phyloP scores from a whole-genome alignment of 1,140 invertebrate genomes.

The Camponotus pennsylvanicus region DNA sequence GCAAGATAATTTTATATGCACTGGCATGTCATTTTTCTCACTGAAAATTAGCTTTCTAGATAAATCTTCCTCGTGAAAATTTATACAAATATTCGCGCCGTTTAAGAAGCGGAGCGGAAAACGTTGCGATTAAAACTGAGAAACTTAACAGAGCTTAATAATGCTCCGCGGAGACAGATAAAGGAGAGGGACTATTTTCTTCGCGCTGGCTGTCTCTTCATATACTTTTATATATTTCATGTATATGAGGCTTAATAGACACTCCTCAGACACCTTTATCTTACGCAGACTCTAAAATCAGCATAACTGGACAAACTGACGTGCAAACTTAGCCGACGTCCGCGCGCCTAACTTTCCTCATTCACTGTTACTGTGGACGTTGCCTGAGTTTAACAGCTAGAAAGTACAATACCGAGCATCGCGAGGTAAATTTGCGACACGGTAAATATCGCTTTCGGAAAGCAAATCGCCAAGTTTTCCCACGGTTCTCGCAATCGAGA shows the following conservation, averaged over 20 bases:
- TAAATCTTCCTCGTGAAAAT: conserved; percentile 27
- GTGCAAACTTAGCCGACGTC: conserved; percentile 56
- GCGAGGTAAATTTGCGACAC: conserved; percentile 45
- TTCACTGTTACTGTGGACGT: conserved; percentile 20
- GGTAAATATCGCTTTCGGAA: conserved; percentile 34
- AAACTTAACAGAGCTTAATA: conserved; percentile 58
- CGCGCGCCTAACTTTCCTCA: conserved; percentile 48
- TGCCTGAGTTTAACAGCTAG: conserved; percentile 42
- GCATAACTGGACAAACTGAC: conserved; percentile 59
- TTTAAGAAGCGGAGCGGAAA: conserved; percentile 45
- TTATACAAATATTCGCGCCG: conserved; percentile 52
- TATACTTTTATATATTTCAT: conserved; percentile 53
- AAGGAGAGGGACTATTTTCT: conserved; percentile 41
- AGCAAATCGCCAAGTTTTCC: conserved; percentile 42
- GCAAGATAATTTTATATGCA: background rate
- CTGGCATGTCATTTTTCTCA: conserved; percentile 10
- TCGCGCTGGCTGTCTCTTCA: background rate
- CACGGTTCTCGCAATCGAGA: background rate
- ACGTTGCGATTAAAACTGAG: conserved; percentile 43
- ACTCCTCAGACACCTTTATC: conserved; percentile 44
- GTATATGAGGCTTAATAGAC: conserved; percentile 57
- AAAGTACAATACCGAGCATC: conserved; percentile 41
- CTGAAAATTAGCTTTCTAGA: conserved; percentile 26
- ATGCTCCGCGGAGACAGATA: conserved; percentile 17
- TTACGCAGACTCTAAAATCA: conserved; percentile 47